phyloP scores from a whole-genome alignment of 2,888 invertebrate species.

The Erebia epiphron region DNA sequence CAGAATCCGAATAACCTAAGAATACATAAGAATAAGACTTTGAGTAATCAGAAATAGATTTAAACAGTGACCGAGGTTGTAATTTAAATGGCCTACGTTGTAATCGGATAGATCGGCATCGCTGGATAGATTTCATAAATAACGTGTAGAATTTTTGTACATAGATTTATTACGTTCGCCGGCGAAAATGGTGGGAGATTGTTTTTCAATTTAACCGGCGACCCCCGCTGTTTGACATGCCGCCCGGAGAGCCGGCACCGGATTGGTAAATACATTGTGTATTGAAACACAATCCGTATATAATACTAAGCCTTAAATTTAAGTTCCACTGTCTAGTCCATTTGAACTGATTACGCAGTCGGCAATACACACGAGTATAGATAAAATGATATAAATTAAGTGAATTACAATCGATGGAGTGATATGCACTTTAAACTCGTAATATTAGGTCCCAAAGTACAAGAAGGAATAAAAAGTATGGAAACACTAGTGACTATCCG shows the following conservation, averaged over 20 bases:
- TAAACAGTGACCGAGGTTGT: slow-evolving; percentile 24
- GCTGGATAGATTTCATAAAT: slow-evolving; percentile 80
- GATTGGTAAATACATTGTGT: slow-evolving; percentile 51
- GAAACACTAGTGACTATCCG: no score
- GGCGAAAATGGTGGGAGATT: slow-evolving; percentile 83
- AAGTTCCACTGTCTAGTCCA: slow-evolving; percentile 19
- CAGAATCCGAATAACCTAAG: no score
- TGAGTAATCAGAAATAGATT: no score
- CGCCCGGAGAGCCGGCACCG: slow-evolving; percentile 62
- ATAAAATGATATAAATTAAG: no score
- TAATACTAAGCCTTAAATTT: slow-evolving; percentile 27
- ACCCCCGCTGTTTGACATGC: slow-evolving; percentile 78
- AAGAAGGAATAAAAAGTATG: no score
- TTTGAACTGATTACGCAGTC: neutral
- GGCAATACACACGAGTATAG: neutral
- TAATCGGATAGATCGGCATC: slow-evolving; percentile 63
- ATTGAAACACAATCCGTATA: slow-evolving; percentile 33
- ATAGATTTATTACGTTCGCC: slow-evolving; percentile 82
- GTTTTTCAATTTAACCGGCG: slow-evolving; percentile 82
- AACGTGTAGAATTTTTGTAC: slow-evolving; percentile 82
- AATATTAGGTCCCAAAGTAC: no score
- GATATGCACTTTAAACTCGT: no score
- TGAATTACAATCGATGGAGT: no score
- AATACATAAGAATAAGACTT: no score
- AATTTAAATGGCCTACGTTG: slow-evolving; percentile 51